Evolutionary conservation across 1,140 invertebrate species (phyloP).

Genomic region (Polypedilum vanderplanki): DNA sequence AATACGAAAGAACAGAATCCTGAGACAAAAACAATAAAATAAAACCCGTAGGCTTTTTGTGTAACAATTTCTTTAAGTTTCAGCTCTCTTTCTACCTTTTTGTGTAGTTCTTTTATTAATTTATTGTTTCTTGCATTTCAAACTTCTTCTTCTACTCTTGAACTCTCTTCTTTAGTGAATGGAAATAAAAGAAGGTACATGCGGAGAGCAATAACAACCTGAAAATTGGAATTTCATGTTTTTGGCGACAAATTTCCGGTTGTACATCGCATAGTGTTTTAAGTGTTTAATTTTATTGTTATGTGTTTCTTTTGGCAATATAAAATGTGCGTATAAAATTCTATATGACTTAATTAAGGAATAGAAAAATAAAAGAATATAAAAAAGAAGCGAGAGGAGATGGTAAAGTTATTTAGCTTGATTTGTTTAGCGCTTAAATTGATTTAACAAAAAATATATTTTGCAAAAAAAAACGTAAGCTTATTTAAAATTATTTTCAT

Average conservation of each 20-base stretch:
- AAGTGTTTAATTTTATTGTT: background rate
- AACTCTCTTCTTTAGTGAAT: too few species aligned
- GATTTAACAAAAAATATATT: too few species aligned
- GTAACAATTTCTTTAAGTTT: background rate
- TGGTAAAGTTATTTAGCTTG: too few species aligned
- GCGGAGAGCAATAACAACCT: background rate
- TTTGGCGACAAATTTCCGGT: slow-evolving; percentile 28
- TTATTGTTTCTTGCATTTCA: background rate
- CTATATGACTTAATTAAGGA: background rate
- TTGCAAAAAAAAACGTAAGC: too few species aligned
- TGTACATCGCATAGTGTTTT: slow-evolving; percentile 12
- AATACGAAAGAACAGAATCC: background rate
- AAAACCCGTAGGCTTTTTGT: background rate
- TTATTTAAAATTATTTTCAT: too few species aligned
- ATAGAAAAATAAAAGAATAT: too few species aligned
- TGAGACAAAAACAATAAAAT: slow-evolving; percentile 25
- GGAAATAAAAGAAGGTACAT: background rate
- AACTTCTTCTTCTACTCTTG: background rate
- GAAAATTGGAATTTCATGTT: slow-evolving; percentile 29
- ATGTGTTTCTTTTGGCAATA: slow-evolving; percentile 4
- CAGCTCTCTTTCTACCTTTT: background rate
- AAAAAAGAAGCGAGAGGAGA: too few species aligned
- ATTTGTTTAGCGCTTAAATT: too few species aligned
- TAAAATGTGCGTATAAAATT: background rate
- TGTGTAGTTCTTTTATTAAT: slow-evolving; percentile 26